These are phyloP conservation scores for Pteromalus puparum DNA, from an alignment of 1,140 invertebrate genomes.

Conservation along the genomic window DNA sequence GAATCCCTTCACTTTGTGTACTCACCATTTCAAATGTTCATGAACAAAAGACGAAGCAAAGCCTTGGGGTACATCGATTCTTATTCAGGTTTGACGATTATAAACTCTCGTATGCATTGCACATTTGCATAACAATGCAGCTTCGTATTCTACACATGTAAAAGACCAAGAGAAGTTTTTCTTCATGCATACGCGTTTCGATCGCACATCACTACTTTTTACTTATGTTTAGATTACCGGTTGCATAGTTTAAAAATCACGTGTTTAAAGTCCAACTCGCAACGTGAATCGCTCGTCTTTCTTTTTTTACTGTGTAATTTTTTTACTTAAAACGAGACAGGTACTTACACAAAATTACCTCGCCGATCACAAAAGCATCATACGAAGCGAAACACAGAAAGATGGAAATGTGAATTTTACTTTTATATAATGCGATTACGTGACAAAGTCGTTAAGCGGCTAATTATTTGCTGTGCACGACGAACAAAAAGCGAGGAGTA, in stretches of 20 bases:
- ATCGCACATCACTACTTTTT: constrained; percentile 37
- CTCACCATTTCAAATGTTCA: not conserved
- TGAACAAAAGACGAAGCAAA: not conserved
- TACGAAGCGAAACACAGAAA: not conserved
- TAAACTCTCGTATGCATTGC: not conserved
- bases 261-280: not conserved
- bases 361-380: not conserved
- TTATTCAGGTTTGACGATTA: not conserved
- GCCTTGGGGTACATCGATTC: not conserved
- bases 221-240: not conserved
- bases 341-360: not conserved
- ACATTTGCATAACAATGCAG: constrained; percentile 19
- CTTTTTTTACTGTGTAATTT: not conserved
- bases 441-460: not conserved
- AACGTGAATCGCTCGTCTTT: not conserved
- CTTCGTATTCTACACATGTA: not conserved
- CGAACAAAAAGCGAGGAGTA: not conserved
- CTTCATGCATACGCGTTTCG: not conserved
- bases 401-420: constrained; percentile 22
- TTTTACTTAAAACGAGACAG: constrained; percentile 10
- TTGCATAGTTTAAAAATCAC: not conserved
- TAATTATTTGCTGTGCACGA: not conserved
- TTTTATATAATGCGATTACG: constrained; percentile 27
- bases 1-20: not conserved
- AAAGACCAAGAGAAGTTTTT: not conserved